Percentiles rank a stretch among this genome's conserved stretches.
These are phyloP conservation scores for Sebastes jordani DNA, from an alignment of 2,797 vertebrate species.

Conservation along the genomic window DNA sequence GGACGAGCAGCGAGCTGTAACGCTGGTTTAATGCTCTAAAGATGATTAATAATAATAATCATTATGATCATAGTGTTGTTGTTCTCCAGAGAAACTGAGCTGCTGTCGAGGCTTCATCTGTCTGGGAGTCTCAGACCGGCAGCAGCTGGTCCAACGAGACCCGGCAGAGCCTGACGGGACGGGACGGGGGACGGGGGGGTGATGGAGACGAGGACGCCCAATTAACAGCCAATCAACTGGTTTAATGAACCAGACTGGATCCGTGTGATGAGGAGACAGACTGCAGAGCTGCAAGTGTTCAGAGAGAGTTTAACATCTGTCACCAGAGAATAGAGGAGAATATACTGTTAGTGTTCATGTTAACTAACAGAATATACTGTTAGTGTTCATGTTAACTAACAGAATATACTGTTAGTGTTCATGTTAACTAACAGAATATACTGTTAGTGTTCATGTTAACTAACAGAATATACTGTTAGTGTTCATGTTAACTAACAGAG, in stretches of 20 bases:
- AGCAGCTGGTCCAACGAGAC: conserved; percentile 58
- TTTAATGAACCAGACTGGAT: conserved; percentile 19
- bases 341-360: too few relatives aligned
- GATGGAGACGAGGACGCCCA: not conserved
- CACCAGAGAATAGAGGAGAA: too few relatives aligned
- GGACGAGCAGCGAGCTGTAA: too few relatives aligned
- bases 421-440: too few relatives aligned
- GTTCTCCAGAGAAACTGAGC: conserved; percentile 36
- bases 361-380: too few relatives aligned
- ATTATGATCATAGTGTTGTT: not conserved
- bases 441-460: too few relatives aligned
- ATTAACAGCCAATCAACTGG: conserved; percentile 33
- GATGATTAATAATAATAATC: not conserved
- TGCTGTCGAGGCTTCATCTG: conserved; percentile 22
- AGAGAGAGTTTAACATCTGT: conserved; percentile 11
- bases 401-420: too few relatives aligned
- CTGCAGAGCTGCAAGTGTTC: conserved; percentile 16
- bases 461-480: too few relatives aligned
- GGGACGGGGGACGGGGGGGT: not conserved
- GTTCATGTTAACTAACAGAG: too few relatives aligned
- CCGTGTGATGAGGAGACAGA: conserved; percentile 6
- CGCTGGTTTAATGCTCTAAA: rapidly evolving
- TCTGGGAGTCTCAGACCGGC: conserved; percentile 28
- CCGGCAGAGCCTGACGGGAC: not conserved
- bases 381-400: too few relatives aligned